These are phyloP conservation scores for Chaetophractus vellerosus DNA, from an alignment of 2,797 vertebrate species.

Conservation along the genomic window DNA sequence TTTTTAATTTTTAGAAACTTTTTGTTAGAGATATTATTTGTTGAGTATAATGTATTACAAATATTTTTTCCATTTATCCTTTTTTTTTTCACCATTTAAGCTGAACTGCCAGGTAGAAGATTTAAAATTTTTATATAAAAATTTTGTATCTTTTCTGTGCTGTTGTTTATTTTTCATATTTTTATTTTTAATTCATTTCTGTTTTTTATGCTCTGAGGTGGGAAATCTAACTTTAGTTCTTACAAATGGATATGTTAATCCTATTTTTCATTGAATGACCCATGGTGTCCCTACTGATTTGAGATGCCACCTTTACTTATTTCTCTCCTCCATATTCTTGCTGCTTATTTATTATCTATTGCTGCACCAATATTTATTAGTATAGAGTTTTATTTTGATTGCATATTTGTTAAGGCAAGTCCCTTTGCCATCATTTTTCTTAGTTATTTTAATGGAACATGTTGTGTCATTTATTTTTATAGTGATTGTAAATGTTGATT, in stretches of 20 bases:
- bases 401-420: not conserved
- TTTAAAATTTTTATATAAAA: constrained; percentile 33
- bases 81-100: constrained; percentile 38
- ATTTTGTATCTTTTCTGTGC: not conserved
- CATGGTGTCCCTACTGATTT: not conserved
- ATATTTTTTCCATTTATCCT: constrained; percentile 31
- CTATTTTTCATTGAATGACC: not conserved
- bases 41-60: not conserved
- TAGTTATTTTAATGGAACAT: not conserved
- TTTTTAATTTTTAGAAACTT: constrained; percentile 10
- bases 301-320: not conserved
- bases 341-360: constrained; percentile 26
- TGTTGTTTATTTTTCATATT: not conserved
- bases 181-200: not conserved
- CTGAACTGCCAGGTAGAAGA: constrained; percentile 25
- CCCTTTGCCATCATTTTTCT: not conserved
- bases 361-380: not conserved
- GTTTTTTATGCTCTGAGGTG: not conserved
- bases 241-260: not conserved
- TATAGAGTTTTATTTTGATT: constrained; percentile 55
- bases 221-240: constrained; percentile 42
- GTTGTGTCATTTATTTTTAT: constrained; percentile 49
- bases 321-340: not conserved
- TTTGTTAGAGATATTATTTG: constrained; percentile 26
- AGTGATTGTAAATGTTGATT: constrained; percentile 6